Base-by-base conservation (phyloP, 1,140 invertebrate species). In the Leptinotarsa texana region DNA sequence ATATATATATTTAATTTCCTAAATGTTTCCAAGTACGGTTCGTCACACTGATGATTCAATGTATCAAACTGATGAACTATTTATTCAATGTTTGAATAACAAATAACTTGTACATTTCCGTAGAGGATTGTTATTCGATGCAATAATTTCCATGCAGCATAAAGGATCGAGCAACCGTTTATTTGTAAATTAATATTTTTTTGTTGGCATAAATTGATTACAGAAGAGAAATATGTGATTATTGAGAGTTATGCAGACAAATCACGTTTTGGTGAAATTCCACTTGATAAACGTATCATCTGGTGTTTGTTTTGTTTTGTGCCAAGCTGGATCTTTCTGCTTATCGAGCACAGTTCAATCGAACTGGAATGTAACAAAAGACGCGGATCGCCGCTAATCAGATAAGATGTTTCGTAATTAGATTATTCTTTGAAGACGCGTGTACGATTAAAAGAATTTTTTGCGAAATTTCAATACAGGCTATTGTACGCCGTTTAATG, bases 211-310 rank as follows among this genome's bases (percentile, higher is more conserved):
- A 63, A 17, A 63, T 63, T 63, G 13, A 17, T 17, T n/a, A 63
- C 22, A 63, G 22, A 63, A 57, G 13, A 57, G 51, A 57, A 57
- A 15, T 15, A 57, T 57, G 51, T 57, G 51, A 57, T 57, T 57
- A 57, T 4, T 42, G 33, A 42, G 33, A 42, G 33, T 17, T 18
- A 57, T 57, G 51, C 51, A 57, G 51, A 57, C 21, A 6, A 33
- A 66, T 24, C 22, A 66, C n/a, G 18, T 24, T 66, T 66, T 66
- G 63, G 63, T 66, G 27, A 66, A 24, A 24, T 66, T 66, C 63
- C 63, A 17, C 22, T 66, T 24, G 63, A 66, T 66, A 66, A 63
- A 24, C 15, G 15, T 33, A 66, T 66, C 63, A 66, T 66, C 21
- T 66, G 63, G 63, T 66, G 63, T 66, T 24, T 66, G 63, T 66